Base-by-base conservation (phyloP, 2,797 vertebrate species). In the Setipinna tenuifilis region DNA sequence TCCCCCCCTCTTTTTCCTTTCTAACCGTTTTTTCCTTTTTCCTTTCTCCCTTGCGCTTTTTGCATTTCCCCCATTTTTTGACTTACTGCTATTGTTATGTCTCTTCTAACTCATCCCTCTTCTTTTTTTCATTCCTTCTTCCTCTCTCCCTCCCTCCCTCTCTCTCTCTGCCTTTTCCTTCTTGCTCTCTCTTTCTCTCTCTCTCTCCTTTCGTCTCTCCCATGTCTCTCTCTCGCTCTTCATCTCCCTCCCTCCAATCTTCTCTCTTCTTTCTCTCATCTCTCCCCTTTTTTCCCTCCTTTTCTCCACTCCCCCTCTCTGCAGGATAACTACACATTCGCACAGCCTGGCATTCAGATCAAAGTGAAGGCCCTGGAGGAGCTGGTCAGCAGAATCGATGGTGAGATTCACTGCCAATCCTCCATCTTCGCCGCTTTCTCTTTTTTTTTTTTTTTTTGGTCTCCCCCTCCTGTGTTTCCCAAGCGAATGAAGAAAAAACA, bases 311-410 rank as follows among this genome's bases (percentile, higher is more conserved):
- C 44, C 48, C 44, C 0, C 68, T 57, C 84, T 88, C 71, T 89
- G 48, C 93, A 99, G 98, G 98, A 99, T 93, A 99, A 99, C 93
- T 99, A 99, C 93, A 99, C 98, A 0, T 99, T 99, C 87, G 98
- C 98, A 89, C 98, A 99, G 90, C 98, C 98, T 0, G 98, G 98
- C 12, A 99, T 99, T 92, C 98, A 99, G 94, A 98, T 96, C 93
- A 99, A 99, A 90, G 98, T 99, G 89, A 99, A 98, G 91, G 98
- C 97, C 2, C 92, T 99, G 91, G 98, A 99, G 92, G 98, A 99
- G 91, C 96, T 99, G 1, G 97, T 99, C 90, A 97, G 97, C 93
- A 94, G 98, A 85, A 99, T 99, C 0, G 98, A 99, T 93, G 98
- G 98, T 99, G 92, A 94, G 97, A 92, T 84, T 48, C 28, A 35